Evolutionary conservation across 2,888 invertebrate genomes (phyloP), one percentile per base, ranked within the genome.

Genomic region (Poecilus cupreus): DNA sequence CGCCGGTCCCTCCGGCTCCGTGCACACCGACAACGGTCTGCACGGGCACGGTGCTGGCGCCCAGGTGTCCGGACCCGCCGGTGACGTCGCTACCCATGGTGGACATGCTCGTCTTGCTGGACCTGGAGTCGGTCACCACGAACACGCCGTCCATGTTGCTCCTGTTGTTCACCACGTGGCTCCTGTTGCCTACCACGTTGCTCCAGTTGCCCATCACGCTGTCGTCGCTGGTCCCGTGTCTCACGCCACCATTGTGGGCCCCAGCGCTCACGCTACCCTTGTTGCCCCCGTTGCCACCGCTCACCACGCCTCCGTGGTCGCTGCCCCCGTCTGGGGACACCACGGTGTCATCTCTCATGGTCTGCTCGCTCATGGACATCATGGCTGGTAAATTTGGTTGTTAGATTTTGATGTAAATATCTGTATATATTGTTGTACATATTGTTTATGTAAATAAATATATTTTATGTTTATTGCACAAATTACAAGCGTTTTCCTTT

Each of bases 81-180:
- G 86, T 37, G 86, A 84, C 82, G 83, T 86, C 32, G 84, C 82
- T n/a, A 85, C 86, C 80, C 85, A 85, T 82, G 87, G 87, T 76
- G 64, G 32, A 37, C 64, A 64, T 10, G 64, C 32, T 10, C 32
- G 32, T 24, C 32, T 64, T 8, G 26, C 32, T 8, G 64, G 64
- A 64, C 64, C 64, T 32, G 64, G 64, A 16, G 5, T 32, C 10
- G 64, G 5, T 32, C 64, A 64, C 26, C 24, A 24, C 13, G 26
- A 37, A 13, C 13, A 13, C 64, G 54, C 11, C 22, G 54, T 54
- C 20, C 54, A 20, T 11, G 22, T 20, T 20, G 54, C 54, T 10
- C 54, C 54, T 5, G 22, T 11, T 22, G 22, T 20, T 2, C 60
- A 60, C n/a, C 60, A 60, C 24, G 60, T 22, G 13, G 22, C 26